phyloP scores from a whole-genome alignment of 2,797 vertebrate species.

The Hyperoplus lanceolatus region DNA sequence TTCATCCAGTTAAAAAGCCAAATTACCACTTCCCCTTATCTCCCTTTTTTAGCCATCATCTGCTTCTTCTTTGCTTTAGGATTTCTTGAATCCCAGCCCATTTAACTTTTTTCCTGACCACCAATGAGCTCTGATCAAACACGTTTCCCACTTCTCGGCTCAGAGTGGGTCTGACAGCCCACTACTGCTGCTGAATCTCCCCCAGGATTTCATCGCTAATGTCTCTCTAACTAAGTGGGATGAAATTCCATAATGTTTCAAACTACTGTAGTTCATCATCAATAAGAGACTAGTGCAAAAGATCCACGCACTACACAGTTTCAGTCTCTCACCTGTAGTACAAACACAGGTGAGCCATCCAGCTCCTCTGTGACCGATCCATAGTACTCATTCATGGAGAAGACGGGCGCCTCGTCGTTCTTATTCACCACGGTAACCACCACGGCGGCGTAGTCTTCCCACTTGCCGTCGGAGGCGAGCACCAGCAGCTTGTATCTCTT shows the following conservation, averaged over 20 bases:
- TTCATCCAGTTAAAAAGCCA: slow-evolving; percentile 55
- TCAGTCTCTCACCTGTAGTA: slow-evolving; percentile 87
- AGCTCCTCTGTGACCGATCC: slow-evolving; percentile 92
- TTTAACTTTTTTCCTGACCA: slow-evolving; percentile 62
- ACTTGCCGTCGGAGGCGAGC: slow-evolving; percentile 92
- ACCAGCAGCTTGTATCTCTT: slow-evolving; percentile 90
- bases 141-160: slow-evolving; percentile 41
- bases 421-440: slow-evolving; percentile 91
- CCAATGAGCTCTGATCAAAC: slow-evolving; percentile 56
- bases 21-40: slow-evolving; percentile 60
- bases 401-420: slow-evolving; percentile 93
- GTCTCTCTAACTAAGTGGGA: slow-evolving; percentile 32
- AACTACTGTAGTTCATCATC: not conserved
- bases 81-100: slow-evolving; percentile 53
- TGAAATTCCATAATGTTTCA: slow-evolving; percentile 27
- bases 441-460: slow-evolving; percentile 90
- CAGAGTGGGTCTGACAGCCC: slow-evolving; percentile 40
- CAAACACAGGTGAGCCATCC: slow-evolving; percentile 90
- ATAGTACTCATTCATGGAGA: slow-evolving; percentile 91
- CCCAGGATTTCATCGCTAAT: slow-evolving; percentile 39
- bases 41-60: slow-evolving; percentile 40
- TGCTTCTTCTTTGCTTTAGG: slow-evolving; percentile 30
- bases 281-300: slow-evolving; percentile 2
- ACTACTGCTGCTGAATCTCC: slow-evolving; percentile 21
- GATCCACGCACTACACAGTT: not conserved